Evolutionary conservation across 2,888 invertebrate species (phyloP), one percentile per base, ranked within the genome.

Genomic region (Parnassius apollo): DNA sequence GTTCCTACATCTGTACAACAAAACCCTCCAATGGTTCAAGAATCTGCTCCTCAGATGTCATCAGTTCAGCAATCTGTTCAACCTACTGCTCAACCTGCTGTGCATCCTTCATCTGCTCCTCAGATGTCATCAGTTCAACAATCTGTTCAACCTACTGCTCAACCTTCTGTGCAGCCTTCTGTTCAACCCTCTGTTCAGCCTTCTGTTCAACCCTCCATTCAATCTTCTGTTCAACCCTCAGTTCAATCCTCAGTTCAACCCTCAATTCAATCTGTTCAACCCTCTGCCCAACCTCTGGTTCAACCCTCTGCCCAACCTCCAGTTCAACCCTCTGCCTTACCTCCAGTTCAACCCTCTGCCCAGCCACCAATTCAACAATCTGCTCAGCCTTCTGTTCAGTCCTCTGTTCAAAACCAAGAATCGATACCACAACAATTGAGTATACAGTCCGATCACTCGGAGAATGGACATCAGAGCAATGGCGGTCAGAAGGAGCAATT

Each of bases 401-500:
- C 42, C 12, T 45, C 59, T 2, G 67, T 57, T 49, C 70, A 67
- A 64, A 64, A 69, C 0, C 78, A 75, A 58, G 86, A 83, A 2
- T 65, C 78, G n/a, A 74, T 76, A 8, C 81, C 84, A 0, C 86
- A 88, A 64, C 86, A 86, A 67, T 73, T 89, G 57, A 82, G 68
- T 62, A 72, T 89, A 10, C 75, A 76, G 1, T 68, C 80, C 2
- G 86, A 88, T 2, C 77, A 74, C 9, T 65, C 69, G 9, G 86
- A 85, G 64, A 85, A 86, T 56, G 82, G 82, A 2, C 78, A 77
- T 56, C 73, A 77, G 18, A 75, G 71, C 56, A 85, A 83, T 58
- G 85, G 83, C 7, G 70, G 71, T 0, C 82, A 80, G 56, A 90
- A 86, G 67, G 92, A 92, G 60, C 91, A 92, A 74, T 92, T 89